Evolutionary conservation across 2,797 vertebrate genomes (phyloP), one percentile per base, ranked within the genome.

Genomic region (Anableps anableps): DNA sequence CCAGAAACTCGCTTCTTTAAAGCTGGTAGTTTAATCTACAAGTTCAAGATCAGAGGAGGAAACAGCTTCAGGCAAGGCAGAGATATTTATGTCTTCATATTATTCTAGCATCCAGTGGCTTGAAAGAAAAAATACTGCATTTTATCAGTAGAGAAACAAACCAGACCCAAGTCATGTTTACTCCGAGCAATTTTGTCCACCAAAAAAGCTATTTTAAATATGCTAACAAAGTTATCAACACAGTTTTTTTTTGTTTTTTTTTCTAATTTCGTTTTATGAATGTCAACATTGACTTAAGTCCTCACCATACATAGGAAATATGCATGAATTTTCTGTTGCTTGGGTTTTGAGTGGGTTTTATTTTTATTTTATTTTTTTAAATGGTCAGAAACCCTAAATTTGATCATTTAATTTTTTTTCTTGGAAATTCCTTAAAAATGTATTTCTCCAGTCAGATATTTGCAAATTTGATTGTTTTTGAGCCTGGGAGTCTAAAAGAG

Each of bases 1-100:
- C 95, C 96, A 45, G 96, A 97, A 92, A 97, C 95, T 0, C 93
- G 97, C 13, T 93, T 96, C 81, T 86, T 98, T 88, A 95, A 93
- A 86, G 95, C 95, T 38, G 95, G 94, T 50, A 41, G 82, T 78
- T 84, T 80, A 13, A 91, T 98, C 51, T 98, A 96, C 92, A 97
- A 96, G 85, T 96, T 97, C 89, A 95, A 94, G 88, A 96, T 98
- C 89, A 95, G 88, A 92, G 92, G 92, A 72, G 95, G 96, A 84
- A 91, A 88, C 89, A 94, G 85, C 70, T 92, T 90, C 90, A 96
- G 95, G 97, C 95, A 95, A 93, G 89, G n/a, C 1, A 79, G 16
- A 81, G 4, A 14, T 31, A 21, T 45, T 41, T 1, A 26, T 17
- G 4, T 41, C 38, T 26, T 68, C 19, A 38, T 10, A 26, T 68